phyloP scores from a whole-genome alignment of 2,888 invertebrate species.

The Agriopis marginaria region DNA sequence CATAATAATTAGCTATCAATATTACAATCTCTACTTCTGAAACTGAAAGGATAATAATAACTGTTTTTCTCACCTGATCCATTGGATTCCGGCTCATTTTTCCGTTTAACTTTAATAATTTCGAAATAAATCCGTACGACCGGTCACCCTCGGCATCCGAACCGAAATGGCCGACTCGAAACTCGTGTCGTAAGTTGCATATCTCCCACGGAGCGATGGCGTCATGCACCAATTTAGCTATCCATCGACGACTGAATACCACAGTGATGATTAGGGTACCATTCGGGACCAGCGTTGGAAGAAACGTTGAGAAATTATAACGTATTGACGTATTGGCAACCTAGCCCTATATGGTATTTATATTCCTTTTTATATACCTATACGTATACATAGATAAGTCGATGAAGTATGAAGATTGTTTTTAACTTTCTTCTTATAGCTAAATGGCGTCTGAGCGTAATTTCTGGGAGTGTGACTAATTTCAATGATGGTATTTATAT shows the following conservation, averaged over 20 bases:
- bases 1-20: no score
- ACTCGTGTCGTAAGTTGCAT: no score
- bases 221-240: conserved; percentile 49
- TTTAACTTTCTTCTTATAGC: no score
- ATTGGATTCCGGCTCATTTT: neutral
- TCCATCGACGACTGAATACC: conserved; percentile 52
- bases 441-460: no score
- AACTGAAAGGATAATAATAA: neutral
- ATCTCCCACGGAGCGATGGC: conserved; percentile 49
- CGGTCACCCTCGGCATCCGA: conserved; percentile 51
- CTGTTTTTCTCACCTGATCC: neutral
- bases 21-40: no score
- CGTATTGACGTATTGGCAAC: conserved; percentile 32
- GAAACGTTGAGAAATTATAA: conserved; percentile 38
- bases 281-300: conserved; percentile 61
- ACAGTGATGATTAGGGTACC: conserved; percentile 47
- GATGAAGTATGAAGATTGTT: neutral
- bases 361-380: no score
- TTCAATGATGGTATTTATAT: no score
- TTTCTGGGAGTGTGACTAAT: no score
- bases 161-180: conserved; percentile 57
- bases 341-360: neutral
- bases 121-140: conserved; percentile 37
- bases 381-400: neutral
- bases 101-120: neutral